Evolutionary conservation across 2,797 vertebrate species (phyloP).

Genomic region (Liasis olivaceus): DNA sequence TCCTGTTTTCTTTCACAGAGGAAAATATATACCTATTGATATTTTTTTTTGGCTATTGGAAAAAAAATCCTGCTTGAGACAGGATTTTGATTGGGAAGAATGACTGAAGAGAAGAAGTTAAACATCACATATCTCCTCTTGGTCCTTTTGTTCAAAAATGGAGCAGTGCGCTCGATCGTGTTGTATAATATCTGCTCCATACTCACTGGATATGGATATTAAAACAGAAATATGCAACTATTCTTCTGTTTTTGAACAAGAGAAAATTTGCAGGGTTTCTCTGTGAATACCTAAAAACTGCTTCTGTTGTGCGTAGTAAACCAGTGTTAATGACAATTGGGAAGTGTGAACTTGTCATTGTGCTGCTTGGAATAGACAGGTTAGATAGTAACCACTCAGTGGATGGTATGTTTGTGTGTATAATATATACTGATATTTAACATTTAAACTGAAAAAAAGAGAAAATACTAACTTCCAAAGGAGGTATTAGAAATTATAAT

Average conservation of each 20-base stretch:
- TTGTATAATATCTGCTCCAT: too few species aligned
- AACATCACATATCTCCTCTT: background rate
- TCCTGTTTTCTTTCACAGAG: background rate
- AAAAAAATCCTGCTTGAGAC: background rate
- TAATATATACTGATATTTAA: background rate
- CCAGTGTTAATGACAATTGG: background rate
- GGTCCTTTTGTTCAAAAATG: background rate
- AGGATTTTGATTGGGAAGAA: background rate
- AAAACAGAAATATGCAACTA: background rate
- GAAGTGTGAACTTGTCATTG: background rate
- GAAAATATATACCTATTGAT: too few species aligned
- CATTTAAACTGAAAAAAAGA: background rate
- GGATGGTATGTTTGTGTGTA: background rate
- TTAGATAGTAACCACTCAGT: background rate
- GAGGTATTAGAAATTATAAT: background rate
- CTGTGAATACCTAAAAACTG: background rate
- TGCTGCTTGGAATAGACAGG: background rate
- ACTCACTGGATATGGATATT: too few species aligned
- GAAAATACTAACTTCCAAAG: background rate
- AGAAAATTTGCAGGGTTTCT: background rate
- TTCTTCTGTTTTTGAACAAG: background rate
- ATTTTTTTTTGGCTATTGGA: background rate
- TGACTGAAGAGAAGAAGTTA: background rate
- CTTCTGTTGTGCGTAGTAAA: background rate
- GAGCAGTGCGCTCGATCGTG: too few species aligned